Conservation (phyloP, 2,113 vertebrate genomes). For the Thamnaconus septentrionalis region DNA sequence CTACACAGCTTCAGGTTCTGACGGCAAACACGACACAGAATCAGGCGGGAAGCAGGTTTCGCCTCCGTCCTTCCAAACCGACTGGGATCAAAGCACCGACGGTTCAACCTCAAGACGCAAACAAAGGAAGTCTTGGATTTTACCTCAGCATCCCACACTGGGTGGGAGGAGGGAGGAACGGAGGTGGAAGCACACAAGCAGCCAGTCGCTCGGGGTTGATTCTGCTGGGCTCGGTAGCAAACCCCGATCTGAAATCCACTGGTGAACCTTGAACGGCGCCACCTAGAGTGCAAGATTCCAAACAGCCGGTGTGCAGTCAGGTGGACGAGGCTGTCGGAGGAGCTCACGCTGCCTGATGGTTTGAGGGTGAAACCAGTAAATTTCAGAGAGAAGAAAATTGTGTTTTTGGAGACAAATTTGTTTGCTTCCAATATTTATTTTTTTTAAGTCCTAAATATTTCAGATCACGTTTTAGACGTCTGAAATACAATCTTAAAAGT, state of each 20-base stretch:
- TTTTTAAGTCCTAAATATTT: too few species aligned
- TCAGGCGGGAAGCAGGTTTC: constrained; percentile 13
- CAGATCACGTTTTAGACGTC: too few species aligned
- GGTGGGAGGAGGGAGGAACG: constrained; percentile 11
- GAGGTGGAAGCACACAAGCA: constrained; percentile 30
- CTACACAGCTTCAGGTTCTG: constrained; percentile 38
- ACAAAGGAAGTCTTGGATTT: constrained; percentile 56
- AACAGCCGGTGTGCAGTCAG: constrained; percentile 31
- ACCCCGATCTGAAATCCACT: too few species aligned
- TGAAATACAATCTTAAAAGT: too few species aligned
- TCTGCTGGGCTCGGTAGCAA: not conserved
- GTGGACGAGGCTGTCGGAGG: constrained; percentile 3
- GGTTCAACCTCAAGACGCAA: constrained; percentile 54
- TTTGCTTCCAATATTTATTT: too few species aligned
- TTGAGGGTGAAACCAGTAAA: too few species aligned
- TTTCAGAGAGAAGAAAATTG: too few species aligned
- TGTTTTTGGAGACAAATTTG: too few species aligned
- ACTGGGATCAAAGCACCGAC: constrained; percentile 66
- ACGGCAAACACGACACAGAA: constrained; percentile 46
- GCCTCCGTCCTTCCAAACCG: constrained; percentile 7
- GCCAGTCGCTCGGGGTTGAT: constrained; percentile 25
- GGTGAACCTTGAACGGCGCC: too few species aligned
- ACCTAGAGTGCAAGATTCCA: constrained; percentile 4
- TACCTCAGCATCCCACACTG: constrained; percentile 37
- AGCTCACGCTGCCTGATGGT: too few species aligned